Conservation (phyloP, 2,113 vertebrate species). For the Psilopsiagon aurifrons region DNA sequence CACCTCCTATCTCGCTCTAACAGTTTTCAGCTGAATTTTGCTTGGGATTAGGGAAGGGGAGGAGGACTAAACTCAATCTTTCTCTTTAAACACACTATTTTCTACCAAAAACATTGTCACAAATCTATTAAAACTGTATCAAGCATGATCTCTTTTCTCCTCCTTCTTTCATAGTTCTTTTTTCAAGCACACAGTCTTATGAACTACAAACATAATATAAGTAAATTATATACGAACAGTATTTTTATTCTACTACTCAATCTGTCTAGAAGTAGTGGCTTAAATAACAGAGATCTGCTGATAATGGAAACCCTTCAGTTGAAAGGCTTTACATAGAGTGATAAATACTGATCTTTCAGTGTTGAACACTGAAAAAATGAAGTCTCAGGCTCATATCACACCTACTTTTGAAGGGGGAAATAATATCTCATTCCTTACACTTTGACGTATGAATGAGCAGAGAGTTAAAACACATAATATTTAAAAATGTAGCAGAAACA, state of each 20-base stretch:
- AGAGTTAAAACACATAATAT: neutral
- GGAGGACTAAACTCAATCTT: neutral
- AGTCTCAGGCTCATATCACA: neutral
- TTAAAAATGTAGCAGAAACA: neutral
- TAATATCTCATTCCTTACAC: neutral
- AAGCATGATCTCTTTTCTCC: neutral
- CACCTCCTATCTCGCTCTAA: neutral
- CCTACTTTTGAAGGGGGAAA: neutral
- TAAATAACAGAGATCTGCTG: neutral
- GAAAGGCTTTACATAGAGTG: neutral
- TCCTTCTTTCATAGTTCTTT: neutral
- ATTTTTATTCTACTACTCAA: neutral
- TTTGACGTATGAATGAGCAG: neutral
- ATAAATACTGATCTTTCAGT: neutral
- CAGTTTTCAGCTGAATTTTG: neutral
- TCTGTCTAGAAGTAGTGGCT: neutral
- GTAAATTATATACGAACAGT: neutral
- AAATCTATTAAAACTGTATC: neutral
- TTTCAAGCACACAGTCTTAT: neutral
- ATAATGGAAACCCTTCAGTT: neutral
- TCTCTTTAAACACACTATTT: neutral
- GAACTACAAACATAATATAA: neutral
- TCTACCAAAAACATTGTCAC: neutral
- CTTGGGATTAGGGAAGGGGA: neutral
- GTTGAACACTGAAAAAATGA: neutral